These are phyloP conservation scores for Lithophane leautieri DNA, from an alignment of 2,888 invertebrate species.

Conservation along the genomic window DNA sequence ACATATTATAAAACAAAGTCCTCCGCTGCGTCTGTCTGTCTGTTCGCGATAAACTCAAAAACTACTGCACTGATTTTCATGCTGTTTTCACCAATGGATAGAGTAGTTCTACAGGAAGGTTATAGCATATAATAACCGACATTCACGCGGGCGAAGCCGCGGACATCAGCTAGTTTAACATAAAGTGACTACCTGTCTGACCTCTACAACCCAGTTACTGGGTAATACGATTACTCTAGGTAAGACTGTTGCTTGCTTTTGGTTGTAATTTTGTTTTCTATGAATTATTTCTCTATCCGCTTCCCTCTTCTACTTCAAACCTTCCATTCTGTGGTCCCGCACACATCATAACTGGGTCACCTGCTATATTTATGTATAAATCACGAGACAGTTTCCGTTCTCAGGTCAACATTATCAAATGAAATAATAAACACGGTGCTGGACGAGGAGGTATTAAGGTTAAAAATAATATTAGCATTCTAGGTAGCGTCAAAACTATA, in stretches of 20 bases:
- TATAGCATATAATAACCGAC: no score
- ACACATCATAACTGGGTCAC: slow-evolving; percentile 72
- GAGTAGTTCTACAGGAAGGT: no score
- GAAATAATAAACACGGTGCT: slow-evolving; percentile 66
- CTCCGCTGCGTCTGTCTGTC: no score
- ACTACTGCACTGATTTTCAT: no score
- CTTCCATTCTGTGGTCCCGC: slow-evolving; percentile 36
- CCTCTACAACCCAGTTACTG: neutral
- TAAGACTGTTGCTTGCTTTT: neutral
- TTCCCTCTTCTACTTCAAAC: neutral
- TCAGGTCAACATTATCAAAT: slow-evolving; percentile 69
- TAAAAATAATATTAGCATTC: neutral
- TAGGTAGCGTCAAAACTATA: neutral
- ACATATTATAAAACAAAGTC: no score
- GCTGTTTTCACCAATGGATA: no score
- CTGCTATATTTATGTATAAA: slow-evolving; percentile 70
- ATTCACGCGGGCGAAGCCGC: no score
- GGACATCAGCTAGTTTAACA: no score
- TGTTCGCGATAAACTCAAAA: no score
- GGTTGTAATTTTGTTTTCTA: neutral
- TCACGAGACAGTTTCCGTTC: slow-evolving; percentile 62
- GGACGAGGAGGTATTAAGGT: neutral
- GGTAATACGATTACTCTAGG: neutral
- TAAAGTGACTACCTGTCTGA: no score
- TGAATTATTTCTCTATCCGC: slow-evolving; percentile 29